Base-by-base conservation (phyloP, 2,113 vertebrate species). In the Dicaeum eximium region DNA sequence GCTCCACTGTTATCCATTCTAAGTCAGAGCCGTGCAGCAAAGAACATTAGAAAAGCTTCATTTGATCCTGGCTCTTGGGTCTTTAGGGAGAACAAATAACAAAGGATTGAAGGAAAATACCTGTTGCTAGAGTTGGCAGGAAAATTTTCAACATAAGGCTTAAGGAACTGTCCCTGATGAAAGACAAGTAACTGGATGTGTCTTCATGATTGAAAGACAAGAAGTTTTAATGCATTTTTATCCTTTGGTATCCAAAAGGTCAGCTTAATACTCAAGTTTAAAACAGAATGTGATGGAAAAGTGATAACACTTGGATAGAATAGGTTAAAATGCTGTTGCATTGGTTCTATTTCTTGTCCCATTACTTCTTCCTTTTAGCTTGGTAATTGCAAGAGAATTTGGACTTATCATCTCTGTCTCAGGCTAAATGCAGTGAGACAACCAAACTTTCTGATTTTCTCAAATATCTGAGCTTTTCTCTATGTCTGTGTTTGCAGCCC, bases 41-140 rank as follows among this genome's bases (percentile, higher is more conserved):
- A 95, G 74, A 84, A 21, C 70, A 66, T 87, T 93, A 62, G 71
- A 67, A 96, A 94, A 85, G 37, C 80, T 88, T 95, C 35, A 74
- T 92, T 88, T 96, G 91, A 93, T 96, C 80, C n/a, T 48, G 13
- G 50, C 33, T 86, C 40, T 88, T 88, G 80, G 20, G 70, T 93
- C 66, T 96, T 85, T 83, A 22, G 79, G 45, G 83, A 96, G 82
- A 95, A 94, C 56, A 96, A 97, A 86, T 91, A 96, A 91, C 31
- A 80, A 30, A 33, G 64, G 77, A 96, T 89, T 88, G 90, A 95
- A 91, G 18, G 31, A 35, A 74, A 81, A 70, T 56, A 15, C 10
- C 11, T 65, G 51, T 14, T 80, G 69, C 58, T 92, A 72, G 65
- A 90, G 90, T 90, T 77, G 69, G 70, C 56, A 93, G 88, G 74